Evolutionary conservation across 2,797 vertebrate genomes (phyloP).

Genomic region (Coregonus suidteri): DNA sequence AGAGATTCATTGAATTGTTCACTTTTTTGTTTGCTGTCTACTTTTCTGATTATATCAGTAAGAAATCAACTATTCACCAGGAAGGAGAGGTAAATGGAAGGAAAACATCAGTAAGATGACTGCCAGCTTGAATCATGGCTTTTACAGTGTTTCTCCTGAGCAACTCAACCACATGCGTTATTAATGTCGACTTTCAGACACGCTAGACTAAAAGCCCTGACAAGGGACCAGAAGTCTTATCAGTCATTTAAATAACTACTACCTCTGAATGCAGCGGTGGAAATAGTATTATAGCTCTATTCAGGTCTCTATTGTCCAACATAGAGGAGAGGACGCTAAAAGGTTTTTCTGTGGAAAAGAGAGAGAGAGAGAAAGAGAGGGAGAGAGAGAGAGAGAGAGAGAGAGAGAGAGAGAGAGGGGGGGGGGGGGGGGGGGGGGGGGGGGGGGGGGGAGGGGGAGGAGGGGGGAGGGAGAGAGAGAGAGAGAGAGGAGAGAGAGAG

Average conservation of each 20-base stretch:
- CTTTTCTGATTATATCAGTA: background rate
- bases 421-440: no score
- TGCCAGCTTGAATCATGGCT: conserved; percentile 30
- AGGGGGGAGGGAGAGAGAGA: no score
- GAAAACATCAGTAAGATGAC: conserved; percentile 55
- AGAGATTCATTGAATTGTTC: conserved; percentile 47
- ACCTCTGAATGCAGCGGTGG: conserved; percentile 28
- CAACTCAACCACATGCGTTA: background rate
- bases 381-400: no score
- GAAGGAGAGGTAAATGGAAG: conserved; percentile 12
- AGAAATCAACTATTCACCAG: conserved; percentile 22
- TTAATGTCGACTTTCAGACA: background rate
- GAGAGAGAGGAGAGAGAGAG: no score
- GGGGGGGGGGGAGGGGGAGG: no score
- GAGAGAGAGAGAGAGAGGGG: no score
- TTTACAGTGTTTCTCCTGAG: background rate
- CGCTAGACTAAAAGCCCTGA: no score
- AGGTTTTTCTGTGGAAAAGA: conserved; percentile 70
- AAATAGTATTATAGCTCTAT: conserved; percentile 27
- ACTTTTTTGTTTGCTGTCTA: conserved; percentile 36
- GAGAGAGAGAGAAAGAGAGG: conserved; percentile 25
- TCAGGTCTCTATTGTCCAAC: conserved; percentile 65
- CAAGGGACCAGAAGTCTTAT: conserved; percentile 26
- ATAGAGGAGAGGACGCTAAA: conserved; percentile 64
- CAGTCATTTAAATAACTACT: conserved; percentile 45